phyloP scores from a whole-genome alignment of 2,797 vertebrate genomes.

The Scomberomorus guttatus region DNA sequence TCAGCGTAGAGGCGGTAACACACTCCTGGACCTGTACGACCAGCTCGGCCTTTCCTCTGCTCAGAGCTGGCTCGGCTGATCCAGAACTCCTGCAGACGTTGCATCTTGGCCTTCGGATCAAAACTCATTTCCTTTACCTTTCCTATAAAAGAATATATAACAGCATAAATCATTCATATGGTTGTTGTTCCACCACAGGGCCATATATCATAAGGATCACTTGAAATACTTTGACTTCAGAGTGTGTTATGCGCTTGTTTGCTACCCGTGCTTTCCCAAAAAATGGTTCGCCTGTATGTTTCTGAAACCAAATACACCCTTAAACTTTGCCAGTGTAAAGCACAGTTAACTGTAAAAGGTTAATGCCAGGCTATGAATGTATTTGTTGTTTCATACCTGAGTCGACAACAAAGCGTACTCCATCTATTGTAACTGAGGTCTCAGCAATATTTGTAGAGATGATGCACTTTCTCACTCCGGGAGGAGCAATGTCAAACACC shows the following conservation, averaged over 20 bases:
- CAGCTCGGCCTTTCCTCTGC: constrained; percentile 95
- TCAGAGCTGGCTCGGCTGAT: constrained; percentile 95
- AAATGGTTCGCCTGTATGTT: too few species aligned
- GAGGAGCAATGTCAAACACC: constrained; percentile 93
- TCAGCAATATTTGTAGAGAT: constrained; percentile 96
- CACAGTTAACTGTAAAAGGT: background rate
- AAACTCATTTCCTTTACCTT: constrained; percentile 98
- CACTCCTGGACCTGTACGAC: constrained; percentile 92
- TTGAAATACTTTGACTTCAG: too few species aligned
- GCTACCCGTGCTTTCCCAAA: too few species aligned
- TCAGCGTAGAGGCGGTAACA: constrained; percentile 94
- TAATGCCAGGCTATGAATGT: background rate
- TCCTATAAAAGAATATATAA: constrained; percentile 76
- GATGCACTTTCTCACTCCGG: constrained; percentile 94
- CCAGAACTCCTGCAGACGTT: constrained; percentile 96
- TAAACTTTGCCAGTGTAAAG: too few species aligned
- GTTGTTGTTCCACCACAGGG: background rate
- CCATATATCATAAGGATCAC: background rate
- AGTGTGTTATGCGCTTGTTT: background rate
- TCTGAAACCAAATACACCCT: too few species aligned
- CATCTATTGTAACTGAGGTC: constrained; percentile 96
- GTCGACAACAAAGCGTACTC: constrained; percentile 93
- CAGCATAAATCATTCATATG: background rate
- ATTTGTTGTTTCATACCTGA: constrained; percentile 84
- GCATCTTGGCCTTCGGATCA: constrained; percentile 93